Base-by-base conservation (phyloP, 2,888 invertebrate species). In the Synergus laeviventris region DNA sequence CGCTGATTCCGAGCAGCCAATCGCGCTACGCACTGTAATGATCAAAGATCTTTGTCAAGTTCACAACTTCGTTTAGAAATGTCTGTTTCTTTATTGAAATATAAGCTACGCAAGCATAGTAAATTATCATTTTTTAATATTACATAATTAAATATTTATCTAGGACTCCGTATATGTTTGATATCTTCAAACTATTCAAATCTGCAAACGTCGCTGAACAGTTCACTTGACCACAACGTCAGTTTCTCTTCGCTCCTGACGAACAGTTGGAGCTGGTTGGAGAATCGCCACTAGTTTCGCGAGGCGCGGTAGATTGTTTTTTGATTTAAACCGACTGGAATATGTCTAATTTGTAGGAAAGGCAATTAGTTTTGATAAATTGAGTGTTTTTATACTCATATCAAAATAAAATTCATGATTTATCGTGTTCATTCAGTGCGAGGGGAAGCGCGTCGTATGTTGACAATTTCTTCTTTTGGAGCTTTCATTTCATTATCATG, bases 131-230 rank as follows among this genome's bases (percentile, higher is more conserved):
- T 11, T 18, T 11, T 3, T n/a, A 31, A 8, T n/a, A 7, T 1
- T 0, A 1, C 2, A 18, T 3, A 8, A 54, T 18, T 11, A 18
- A 18, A 9, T 18, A 54, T 54, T 2, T 3, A 54, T 0, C 0
- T 2, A 1, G 1, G 0, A 1, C 3, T n/a, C 1, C 18, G 8
- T 3, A 0, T 9, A 11, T 54, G 5, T 1, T 1, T 3, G 9
- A 18, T 9, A 54, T 11, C 3, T n/a, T 18, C 1, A 8, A 9
- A 18, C 1, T 18, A 54, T 18, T 11, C n/a, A 11, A 54, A 18
- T 18, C 18, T 18, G 9, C 3, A n/a, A 54, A 18, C 11, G 11
- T 18, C n/a, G 9, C 1, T 54, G 18, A 9, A 54, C 18, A 54
- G 11, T 54, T 54, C 18, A 9, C 18, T 54, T 54, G 54, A 54